A percentile compares a stretch with the other conserved stretches of the same genome.
Conservation (phyloP, 2,113 vertebrate genomes). For the Plestiodon gilberti region DNA sequence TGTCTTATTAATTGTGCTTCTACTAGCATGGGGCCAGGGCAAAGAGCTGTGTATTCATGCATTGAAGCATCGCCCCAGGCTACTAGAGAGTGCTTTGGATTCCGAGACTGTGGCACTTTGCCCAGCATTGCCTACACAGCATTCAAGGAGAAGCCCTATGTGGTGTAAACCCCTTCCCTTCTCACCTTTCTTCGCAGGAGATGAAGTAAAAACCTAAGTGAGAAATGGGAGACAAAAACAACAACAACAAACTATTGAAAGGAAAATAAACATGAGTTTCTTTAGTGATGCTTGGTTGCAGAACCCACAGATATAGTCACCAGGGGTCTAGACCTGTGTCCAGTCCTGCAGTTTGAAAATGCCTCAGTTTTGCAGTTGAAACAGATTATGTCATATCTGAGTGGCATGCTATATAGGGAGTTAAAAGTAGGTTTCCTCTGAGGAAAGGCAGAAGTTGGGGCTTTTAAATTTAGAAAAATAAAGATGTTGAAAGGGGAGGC, state of each 20-base stretch:
- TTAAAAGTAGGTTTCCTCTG: too few species aligned
- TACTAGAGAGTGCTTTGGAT: neutral
- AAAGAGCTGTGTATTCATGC: neutral
- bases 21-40: neutral
- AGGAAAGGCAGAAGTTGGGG: too few species aligned
- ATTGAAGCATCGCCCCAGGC: neutral
- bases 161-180: neutral
- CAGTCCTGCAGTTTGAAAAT: neutral
- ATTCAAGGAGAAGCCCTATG: neutral
- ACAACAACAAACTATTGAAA: neutral
- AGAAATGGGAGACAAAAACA: neutral
- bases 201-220: slow-evolving; percentile 10
- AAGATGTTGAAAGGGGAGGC: too few species aligned
- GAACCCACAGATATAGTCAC: neutral
- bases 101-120: neutral
- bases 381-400: too few species aligned
- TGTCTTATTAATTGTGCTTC: neutral
- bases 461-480: too few species aligned
- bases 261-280: neutral
- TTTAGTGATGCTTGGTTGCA: neutral
- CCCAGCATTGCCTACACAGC: neutral
- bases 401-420: too few species aligned
- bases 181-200: slow-evolving; percentile 27
- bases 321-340: neutral
- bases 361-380: too few species aligned